Base-by-base conservation (phyloP, 1,140 invertebrate species). In the Cotesia glomerata region DNA sequence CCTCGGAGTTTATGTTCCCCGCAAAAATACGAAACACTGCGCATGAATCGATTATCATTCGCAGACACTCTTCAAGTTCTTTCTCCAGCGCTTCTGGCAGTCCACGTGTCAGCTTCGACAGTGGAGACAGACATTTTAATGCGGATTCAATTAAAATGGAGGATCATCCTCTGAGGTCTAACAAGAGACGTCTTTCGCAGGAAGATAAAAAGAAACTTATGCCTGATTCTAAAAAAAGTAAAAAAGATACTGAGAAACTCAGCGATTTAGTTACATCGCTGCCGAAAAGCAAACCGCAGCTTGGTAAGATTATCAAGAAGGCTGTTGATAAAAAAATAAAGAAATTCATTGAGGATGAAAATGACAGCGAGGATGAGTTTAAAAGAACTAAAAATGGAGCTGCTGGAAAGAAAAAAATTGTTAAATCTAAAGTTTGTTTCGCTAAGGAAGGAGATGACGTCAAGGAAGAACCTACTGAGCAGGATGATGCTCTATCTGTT, bases 41-140 rank as follows among this genome's bases (percentile, higher is more conserved):
- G 36, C 92, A 94, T 76, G 93, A 92, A 54, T 94, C 93, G 0
- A 90, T 94, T 76, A 94, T 95, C 39, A 91, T 95, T 76, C 88
- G 93, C 52, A 88, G 93, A 61, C 93, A 94, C 79, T 95, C 94
- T 0, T 94, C 93, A 66, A 94, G 93, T 81, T 94, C 93, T 11
- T 94, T 92, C 82, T 95, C 93, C 0, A 94, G 93, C 81, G 90
- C 90, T 2, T 88, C 87, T n/a, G 85, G 83, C 14, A 91, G 90
- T 78, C 88, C 89, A 3, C 74, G 86, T 69, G 83, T 84, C 11
- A 85, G 83, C 67, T 69, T 85, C 9, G 85, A 87, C 32, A 65
- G 76, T 9, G 69, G 77, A 11, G 80, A 83, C 0, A 78, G 77
- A 71, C 67, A 62, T 13, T 11, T 8, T 13, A 32, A 32, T 36